phyloP scores from a whole-genome alignment of 2,888 invertebrate genomes.

The Cryptocephalus moraei region DNA sequence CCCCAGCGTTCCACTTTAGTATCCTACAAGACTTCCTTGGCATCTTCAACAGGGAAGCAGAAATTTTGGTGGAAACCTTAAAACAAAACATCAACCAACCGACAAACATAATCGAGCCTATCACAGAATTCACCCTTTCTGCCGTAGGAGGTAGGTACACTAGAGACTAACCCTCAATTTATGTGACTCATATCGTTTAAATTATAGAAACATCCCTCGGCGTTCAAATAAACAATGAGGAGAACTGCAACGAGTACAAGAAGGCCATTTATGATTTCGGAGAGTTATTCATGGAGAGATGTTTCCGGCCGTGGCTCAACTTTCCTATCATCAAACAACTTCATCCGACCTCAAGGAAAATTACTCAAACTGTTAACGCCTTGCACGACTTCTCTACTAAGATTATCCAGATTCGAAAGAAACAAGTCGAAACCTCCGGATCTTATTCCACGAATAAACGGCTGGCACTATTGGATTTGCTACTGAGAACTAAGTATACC shows the following conservation, averaged over 20 bases:
- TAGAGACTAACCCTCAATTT: too few species aligned
- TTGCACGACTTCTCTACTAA: constrained; percentile 11
- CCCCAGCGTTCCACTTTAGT: constrained; percentile 18
- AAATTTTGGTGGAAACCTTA: constrained; percentile 1
- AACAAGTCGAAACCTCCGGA: background rate
- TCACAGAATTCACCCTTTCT: constrained; percentile 5
- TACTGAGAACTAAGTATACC: constrained; percentile 40
- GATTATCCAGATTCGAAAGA: constrained; percentile 10
- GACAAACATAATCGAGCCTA: constrained; percentile 5
- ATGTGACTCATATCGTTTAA: too few species aligned
- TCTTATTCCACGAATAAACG: constrained; percentile 19
- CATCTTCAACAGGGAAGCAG: constrained; percentile 16
- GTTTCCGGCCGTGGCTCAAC: constrained; percentile 11
- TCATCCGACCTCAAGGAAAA: constrained; percentile 1
- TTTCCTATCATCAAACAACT: background rate
- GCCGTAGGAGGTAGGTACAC: constrained; percentile 6
- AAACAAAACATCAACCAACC: background rate
- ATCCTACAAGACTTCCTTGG: constrained; percentile 15
- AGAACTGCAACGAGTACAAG: constrained; percentile 9
- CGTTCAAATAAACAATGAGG: constrained; percentile 4
- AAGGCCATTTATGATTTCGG: constrained; percentile 11
- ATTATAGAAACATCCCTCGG: constrained; percentile 9
- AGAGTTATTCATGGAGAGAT: constrained; percentile 3
- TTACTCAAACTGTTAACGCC: constrained; percentile 1
- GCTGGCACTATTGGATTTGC: constrained; percentile 47